These are phyloP conservation scores for Yponomeuta cagnagella DNA, from an alignment of 2,888 invertebrate species.

Conservation along the genomic window DNA sequence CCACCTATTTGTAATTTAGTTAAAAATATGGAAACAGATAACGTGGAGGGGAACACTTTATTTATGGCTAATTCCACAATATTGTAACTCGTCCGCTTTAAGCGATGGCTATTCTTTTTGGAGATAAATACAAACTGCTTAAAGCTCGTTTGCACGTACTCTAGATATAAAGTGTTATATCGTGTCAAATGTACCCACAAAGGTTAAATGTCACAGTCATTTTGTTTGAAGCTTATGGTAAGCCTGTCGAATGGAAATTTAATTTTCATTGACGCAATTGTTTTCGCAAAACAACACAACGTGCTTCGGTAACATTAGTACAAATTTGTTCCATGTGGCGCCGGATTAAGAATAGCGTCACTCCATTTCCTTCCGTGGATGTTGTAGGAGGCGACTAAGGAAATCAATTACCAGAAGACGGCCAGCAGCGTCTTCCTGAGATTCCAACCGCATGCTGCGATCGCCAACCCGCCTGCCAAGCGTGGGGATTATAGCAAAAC, in stretches of 20 bases:
- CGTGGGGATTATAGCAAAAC: no score
- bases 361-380: no score
- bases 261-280: background rate
- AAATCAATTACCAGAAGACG: no score
- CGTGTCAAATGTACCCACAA: background rate
- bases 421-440: no score
- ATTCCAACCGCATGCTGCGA: no score
- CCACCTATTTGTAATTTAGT: conserved; percentile 69
- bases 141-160: background rate
- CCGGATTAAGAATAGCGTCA: no score
- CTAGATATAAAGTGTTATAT: background rate
- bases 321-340: background rate
- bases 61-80: conserved; percentile 49
- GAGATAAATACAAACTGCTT: background rate
- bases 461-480: no score
- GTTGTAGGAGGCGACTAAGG: no score
- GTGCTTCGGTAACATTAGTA: background rate
- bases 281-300: background rate
- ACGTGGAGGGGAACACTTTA: conserved; percentile 39
- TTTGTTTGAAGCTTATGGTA: background rate
- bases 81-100: conserved; percentile 16
- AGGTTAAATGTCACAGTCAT: background rate
- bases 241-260: background rate
- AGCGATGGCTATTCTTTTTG: conserved; percentile 38
- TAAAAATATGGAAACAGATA: conserved; percentile 70